Evolutionary conservation across 2,888 invertebrate genomes (phyloP), one percentile per base, ranked within the genome.

Genomic region (Belgica antarctica): DNA sequence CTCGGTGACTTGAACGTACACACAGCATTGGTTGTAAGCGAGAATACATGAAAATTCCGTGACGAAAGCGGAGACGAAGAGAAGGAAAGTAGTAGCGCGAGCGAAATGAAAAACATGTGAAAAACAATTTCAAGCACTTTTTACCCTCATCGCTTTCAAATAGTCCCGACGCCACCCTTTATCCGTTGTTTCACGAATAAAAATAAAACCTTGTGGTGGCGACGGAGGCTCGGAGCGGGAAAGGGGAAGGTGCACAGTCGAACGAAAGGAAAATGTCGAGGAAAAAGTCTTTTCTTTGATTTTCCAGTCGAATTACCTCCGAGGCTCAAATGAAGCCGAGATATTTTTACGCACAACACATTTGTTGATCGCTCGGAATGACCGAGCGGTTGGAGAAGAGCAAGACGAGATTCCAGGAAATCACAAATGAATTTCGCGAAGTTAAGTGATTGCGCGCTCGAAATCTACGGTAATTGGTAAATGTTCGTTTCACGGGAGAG

Each of bases 381-480:
- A n/a, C n/a, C n/a, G n/a, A n/a, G n/a, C n/a, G n/a, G n/a, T n/a
- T n/a, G n/a, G n/a, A 10, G 41, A 41, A n/a, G n/a, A 41, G 41
- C 15, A n/a, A n/a, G n/a, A n/a, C 41, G 15, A 10, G 3, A 12
- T 41, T 41, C 22, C 52, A 52, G 52, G 52, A 52, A 52, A 52
- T 52, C 52, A 52, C 52, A 52, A 31, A 52, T 52, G 52, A 52
- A 41, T 15, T n/a, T 41, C 41, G 41, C 41, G 41, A 41, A 41
- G 15, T 41, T 41, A 41, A 41, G 41, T 62, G 10, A 2, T 62
- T 63, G 19, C 41, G 63, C 63, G 61, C 41, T 63, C 46, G 24
- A 63, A 61, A 63, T 63, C 4, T 63, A 63, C 25, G 36, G 24
- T 41, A 63, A 63, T 63, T 63, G 63, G 41, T 41, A 63, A 63